phyloP scores from a whole-genome alignment of 1,140 invertebrate genomes.

The Agraylea sexmaculata region DNA sequence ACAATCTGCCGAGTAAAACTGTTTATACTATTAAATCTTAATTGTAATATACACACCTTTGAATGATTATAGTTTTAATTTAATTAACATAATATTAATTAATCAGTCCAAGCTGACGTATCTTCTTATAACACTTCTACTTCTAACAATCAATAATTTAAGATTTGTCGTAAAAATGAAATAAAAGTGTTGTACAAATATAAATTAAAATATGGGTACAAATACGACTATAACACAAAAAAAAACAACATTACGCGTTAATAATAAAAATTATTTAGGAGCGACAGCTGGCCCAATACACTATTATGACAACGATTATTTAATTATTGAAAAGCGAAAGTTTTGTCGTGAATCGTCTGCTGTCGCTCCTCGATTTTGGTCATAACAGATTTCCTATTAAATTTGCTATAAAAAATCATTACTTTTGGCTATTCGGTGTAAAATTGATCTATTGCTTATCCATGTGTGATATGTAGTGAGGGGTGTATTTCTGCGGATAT shows the following conservation, averaged over 20 bases:
- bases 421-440: too few species aligned
- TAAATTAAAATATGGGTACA: conserved; percentile 1
- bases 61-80: too few species aligned
- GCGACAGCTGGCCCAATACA: too few species aligned
- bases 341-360: too few species aligned
- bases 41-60: too few species aligned
- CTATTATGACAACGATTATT: too few species aligned
- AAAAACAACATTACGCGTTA: conserved; percentile 1
- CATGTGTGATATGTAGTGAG: background rate
- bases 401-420: too few species aligned
- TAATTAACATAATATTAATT: background rate
- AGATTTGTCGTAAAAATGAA: background rate
- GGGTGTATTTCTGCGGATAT: background rate
- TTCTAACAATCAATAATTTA: conserved; percentile 1
- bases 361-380: too few species aligned
- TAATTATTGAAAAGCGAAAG: too few species aligned
- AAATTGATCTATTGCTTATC: background rate
- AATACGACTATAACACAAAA: background rate
- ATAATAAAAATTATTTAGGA: background rate
- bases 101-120: conserved; percentile 3
- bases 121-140: background rate
- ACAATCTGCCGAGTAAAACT: too few species aligned
- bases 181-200: background rate
- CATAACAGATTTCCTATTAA: too few species aligned
- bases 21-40: too few species aligned